A percentile compares a stretch with the other conserved stretches of the same genome.
These are phyloP conservation scores for Notospermus geniculatus DNA, from an alignment of 1,140 invertebrate genomes.

Conservation along the genomic window DNA sequence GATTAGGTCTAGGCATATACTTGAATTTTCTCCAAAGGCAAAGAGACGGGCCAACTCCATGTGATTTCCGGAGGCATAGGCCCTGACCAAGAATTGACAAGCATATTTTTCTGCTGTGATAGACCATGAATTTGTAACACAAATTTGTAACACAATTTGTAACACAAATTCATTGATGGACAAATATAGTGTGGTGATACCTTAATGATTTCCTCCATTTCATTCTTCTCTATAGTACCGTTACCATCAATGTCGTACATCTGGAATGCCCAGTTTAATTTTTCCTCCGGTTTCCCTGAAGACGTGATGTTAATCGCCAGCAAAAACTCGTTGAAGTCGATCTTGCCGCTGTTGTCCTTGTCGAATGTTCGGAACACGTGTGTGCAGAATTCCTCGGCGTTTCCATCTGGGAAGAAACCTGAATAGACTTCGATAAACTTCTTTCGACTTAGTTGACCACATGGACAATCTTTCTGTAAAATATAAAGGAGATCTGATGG, in stretches of 20 bases:
- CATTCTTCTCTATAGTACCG: constrained; percentile 94
- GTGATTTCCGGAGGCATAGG: not conserved
- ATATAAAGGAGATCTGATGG: no score
- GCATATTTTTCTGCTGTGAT: no score
- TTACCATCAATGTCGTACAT: constrained; percentile 97
- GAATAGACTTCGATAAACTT: constrained; percentile 99
- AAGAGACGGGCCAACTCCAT: not conserved
- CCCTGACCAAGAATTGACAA: not conserved
- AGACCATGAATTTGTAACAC: not conserved
- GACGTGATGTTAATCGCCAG: constrained; percentile 95
- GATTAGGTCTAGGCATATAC: not conserved
- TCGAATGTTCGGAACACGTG: constrained; percentile 99
- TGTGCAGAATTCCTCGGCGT: constrained; percentile 98
- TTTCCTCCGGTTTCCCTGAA: constrained; percentile 92
- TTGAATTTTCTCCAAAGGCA: not conserved
- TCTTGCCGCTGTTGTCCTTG: constrained; percentile 89
- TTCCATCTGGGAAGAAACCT: constrained; percentile 90
- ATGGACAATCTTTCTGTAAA: constrained; percentile 98
- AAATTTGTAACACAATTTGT: not conserved
- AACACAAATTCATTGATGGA: not conserved
- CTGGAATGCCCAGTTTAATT: constrained; percentile 98
- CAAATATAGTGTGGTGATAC: constrained; percentile 44
- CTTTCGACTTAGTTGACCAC: constrained; percentile 91
- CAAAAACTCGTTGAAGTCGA: constrained; percentile 56
- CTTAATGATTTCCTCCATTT: constrained; percentile 67